A percentile compares a stretch with the other conserved stretches of the same genome.
phyloP scores from a whole-genome alignment of 2,113 vertebrate species.

The Trachemys scripta region DNA sequence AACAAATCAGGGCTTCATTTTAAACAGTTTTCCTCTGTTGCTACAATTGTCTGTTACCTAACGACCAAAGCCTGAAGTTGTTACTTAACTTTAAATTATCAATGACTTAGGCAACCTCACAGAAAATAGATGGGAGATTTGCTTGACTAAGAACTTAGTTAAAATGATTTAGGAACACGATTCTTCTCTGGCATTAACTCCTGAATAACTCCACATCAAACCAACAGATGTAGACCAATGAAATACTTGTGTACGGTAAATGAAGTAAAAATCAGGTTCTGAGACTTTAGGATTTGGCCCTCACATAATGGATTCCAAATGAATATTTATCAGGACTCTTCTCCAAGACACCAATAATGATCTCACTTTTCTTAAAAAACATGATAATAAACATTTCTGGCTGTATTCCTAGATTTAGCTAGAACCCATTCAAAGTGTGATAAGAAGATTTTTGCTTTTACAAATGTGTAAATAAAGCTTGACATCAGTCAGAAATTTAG shows the following conservation, averaged over 20 bases:
- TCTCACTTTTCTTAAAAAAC: slow-evolving; percentile 60
- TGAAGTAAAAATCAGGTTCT: neutral
- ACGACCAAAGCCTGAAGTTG: neutral
- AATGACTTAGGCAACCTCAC: neutral
- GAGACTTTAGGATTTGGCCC: neutral
- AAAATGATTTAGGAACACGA: neutral
- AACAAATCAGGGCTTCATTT: neutral
- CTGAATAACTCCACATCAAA: neutral
- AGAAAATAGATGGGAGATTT: neutral
- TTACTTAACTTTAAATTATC: neutral
- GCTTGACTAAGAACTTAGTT: neutral
- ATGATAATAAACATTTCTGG: slow-evolving; percentile 53
- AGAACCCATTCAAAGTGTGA: slow-evolving; percentile 50
- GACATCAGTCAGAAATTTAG: slow-evolving; percentile 63
- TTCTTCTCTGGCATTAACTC: neutral
- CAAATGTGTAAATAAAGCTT: slow-evolving; percentile 66
- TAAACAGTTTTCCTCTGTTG: neutral
- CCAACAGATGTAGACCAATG: neutral
- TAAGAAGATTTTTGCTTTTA: slow-evolving; percentile 52
- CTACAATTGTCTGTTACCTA: neutral
- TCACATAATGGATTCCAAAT: slow-evolving; percentile 50
- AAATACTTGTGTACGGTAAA: neutral
- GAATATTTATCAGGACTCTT: slow-evolving; percentile 54
- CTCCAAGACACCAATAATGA: slow-evolving; percentile 58
- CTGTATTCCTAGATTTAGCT: slow-evolving; percentile 61